Evolutionary conservation across 1,140 invertebrate genomes (phyloP).

Genomic region (Maniola jurtina): DNA sequence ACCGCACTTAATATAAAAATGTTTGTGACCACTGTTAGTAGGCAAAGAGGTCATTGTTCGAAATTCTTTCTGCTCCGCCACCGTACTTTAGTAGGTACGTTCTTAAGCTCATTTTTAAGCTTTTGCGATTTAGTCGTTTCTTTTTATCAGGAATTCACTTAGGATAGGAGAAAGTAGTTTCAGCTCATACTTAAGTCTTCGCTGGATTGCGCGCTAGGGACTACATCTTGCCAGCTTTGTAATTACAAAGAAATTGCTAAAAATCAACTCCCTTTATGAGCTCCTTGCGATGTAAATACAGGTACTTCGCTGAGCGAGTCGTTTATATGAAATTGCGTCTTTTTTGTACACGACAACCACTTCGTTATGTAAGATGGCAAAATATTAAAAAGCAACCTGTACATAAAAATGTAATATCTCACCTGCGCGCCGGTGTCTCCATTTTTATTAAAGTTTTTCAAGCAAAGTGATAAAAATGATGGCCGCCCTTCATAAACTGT

Average conservation of each 20-base stretch:
- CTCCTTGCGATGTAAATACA: neutral
- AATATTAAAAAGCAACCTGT: conserved; percentile 49
- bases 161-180: too few species aligned
- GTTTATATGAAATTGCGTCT: conserved; percentile 6
- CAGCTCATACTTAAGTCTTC: neutral
- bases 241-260: neutral
- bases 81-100: too few species aligned
- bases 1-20: too few species aligned
- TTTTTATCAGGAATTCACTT: too few species aligned
- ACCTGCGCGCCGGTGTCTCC: conserved; percentile 47
- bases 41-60: too few species aligned
- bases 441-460: conserved; percentile 69
- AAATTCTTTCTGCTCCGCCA: too few species aligned
- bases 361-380: conserved; percentile 35
- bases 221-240: too few species aligned
- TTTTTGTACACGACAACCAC: conserved; percentile 13
- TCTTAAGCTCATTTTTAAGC: too few species aligned
- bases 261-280: neutral
- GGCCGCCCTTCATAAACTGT: conserved; percentile 48
- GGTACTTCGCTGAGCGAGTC: neutral
- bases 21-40: too few species aligned
- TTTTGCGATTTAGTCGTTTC: too few species aligned
- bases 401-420: conserved; percentile 68
- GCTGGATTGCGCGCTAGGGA: neutral
- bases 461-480: conserved; percentile 69